Percentiles rank a stretch among this genome's conserved stretches.
phyloP scores from a whole-genome alignment of 2,888 invertebrate genomes.

The Imbricaverruca yamaguchii region DNA sequence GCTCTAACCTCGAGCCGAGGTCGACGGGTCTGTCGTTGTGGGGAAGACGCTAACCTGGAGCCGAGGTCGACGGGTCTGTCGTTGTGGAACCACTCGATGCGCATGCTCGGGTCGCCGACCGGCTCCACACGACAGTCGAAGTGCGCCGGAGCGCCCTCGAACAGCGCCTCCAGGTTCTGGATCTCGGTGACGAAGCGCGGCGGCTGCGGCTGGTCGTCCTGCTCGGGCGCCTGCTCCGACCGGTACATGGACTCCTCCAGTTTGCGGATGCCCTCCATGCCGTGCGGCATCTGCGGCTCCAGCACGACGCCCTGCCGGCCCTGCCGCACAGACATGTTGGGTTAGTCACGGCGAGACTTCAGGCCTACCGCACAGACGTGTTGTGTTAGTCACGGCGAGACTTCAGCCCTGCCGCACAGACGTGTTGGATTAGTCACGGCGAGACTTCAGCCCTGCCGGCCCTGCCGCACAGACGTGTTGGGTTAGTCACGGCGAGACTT shows the following conservation, averaged over 20 bases:
- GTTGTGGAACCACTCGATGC: constrained; percentile 92
- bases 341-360: too few relatives aligned
- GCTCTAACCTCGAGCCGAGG: constrained; percentile 60
- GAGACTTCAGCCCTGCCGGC: too few relatives aligned
- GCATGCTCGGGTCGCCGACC: constrained; percentile 81
- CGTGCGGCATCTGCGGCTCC: constrained; percentile 33
- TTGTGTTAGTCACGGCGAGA: too few relatives aligned
- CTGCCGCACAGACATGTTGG: background rate
- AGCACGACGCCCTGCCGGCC: constrained; percentile 26
- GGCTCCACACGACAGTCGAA: constrained; percentile 92
- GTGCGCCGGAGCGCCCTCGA: constrained; percentile 78
- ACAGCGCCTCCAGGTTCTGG: constrained; percentile 48
- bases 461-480: too few relatives aligned
- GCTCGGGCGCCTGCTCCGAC: constrained; percentile 71
- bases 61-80: constrained; percentile 84
- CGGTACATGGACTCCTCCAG: constrained; percentile 83
- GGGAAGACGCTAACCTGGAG: constrained; percentile 48
- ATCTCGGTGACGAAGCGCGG: constrained; percentile 77
- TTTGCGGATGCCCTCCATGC: constrained; percentile 56
- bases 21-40: constrained; percentile 84
- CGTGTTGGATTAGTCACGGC: too few relatives aligned
- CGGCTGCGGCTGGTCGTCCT: constrained; percentile 71
- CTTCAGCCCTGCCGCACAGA: too few relatives aligned
- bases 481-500: too few relatives aligned
- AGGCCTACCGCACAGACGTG: too few relatives aligned